A percentile compares a stretch with the other conserved stretches of the same genome.
Conservation (phyloP, 2,888 invertebrate species). For the Chamaedrilus cognettii region DNA sequence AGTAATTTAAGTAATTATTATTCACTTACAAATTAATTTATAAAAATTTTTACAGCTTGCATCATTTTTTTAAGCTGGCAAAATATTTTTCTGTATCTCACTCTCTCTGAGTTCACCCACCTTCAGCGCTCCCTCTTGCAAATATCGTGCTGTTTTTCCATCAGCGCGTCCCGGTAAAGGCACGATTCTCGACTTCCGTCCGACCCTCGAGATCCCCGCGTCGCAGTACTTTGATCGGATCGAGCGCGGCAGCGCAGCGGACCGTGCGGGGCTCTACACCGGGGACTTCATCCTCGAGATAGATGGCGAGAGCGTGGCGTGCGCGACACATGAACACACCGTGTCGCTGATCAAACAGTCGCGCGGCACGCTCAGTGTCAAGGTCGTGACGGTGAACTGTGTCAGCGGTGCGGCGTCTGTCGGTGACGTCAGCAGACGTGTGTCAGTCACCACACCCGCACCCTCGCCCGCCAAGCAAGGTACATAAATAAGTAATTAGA, state of each 20-base stretch:
- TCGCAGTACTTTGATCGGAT: constrained; percentile 92
- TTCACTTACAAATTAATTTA: too few species aligned
- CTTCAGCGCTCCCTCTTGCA: too few species aligned
- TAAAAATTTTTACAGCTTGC: too few species aligned
- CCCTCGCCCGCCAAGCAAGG: not conserved
- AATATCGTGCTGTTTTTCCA: too few species aligned
- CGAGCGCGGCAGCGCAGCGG: constrained; percentile 95
- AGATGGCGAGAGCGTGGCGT: constrained; percentile 93
- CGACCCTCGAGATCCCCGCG: constrained; percentile 90
- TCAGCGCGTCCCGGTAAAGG: not conserved
- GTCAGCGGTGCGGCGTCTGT: not conserved
- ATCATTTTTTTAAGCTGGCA: too few species aligned
- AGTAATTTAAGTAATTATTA: too few species aligned
- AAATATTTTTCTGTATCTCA: too few species aligned
- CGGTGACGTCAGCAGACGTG: not conserved
- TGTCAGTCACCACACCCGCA: not conserved
- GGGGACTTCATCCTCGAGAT: constrained; percentile 95
- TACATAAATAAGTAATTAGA: too few species aligned
- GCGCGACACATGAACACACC: constrained; percentile 95
- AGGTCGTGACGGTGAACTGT: not conserved
- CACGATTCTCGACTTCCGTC: constrained; percentile 71
- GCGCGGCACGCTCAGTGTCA: not conserved
- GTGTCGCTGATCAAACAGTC: constrained; percentile 93
- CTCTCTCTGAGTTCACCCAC: too few species aligned
- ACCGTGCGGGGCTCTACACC: constrained; percentile 87